Percentiles rank a stretch among this genome's conserved stretches.
These are phyloP conservation scores for Zaprionus obscuricornis DNA, from an alignment of 2,888 invertebrate species.

Conservation along the genomic window DNA sequence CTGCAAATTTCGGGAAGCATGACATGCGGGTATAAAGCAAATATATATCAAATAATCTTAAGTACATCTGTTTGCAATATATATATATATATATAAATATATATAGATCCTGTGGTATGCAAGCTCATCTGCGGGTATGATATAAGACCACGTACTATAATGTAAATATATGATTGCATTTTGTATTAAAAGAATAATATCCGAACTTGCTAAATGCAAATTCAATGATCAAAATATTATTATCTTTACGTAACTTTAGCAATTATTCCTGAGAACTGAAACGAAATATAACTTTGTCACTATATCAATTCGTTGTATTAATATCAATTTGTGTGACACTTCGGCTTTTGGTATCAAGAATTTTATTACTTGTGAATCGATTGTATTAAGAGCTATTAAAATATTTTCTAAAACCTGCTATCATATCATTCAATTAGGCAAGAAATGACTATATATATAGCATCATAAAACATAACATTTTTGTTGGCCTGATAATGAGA, in stretches of 20 bases:
- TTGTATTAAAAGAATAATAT: no score
- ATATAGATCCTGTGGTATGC: constrained; percentile 30
- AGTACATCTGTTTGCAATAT: no score
- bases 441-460: constrained; percentile 71
- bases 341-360: constrained; percentile 54
- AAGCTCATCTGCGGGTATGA: constrained; percentile 29
- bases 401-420: constrained; percentile 71
- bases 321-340: constrained; percentile 40
- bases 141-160: background rate
- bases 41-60: constrained; percentile 5
- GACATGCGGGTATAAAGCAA: constrained; percentile 33
- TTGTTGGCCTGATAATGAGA: constrained; percentile 56
- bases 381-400: constrained; percentile 75
- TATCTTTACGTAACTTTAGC: no score
- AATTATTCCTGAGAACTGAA: no score
- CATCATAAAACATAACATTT: constrained; percentile 68
- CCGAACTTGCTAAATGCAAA: no score
- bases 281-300: background rate
- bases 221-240: background rate
- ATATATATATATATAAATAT: constrained; percentile 5
- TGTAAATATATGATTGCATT: no score
- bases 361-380: constrained; percentile 71
- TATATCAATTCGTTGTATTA: no score
- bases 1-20: constrained; percentile 10
- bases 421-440: constrained; percentile 76